These are phyloP conservation scores for Mechanitis mazaeus DNA, from an alignment of 2,888 invertebrate species.

Conservation along the genomic window DNA sequence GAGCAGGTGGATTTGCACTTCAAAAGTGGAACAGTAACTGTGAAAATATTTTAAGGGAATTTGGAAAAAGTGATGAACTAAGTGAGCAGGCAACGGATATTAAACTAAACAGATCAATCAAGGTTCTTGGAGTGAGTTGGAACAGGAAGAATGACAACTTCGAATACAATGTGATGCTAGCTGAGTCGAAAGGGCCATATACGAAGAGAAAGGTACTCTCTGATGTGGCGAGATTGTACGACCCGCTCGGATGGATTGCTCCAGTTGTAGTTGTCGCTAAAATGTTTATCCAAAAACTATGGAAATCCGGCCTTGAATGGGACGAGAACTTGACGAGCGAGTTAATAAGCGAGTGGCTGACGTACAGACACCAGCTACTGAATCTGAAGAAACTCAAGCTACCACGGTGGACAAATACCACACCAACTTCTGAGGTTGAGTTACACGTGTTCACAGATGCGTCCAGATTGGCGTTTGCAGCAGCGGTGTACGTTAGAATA, in stretches of 20 bases:
- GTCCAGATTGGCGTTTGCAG: constrained; percentile 27
- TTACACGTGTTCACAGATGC: constrained; percentile 30
- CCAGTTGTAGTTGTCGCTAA: constrained; percentile 27
- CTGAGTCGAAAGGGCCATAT: constrained; percentile 11
- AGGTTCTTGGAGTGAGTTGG: constrained; percentile 33
- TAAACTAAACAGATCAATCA: constrained; percentile 26
- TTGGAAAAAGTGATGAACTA: constrained; percentile 20
- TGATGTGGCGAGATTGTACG: constrained; percentile 31
- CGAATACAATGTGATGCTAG: constrained; percentile 25
- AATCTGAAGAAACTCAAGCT: constrained; percentile 17
- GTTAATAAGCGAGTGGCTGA: constrained; percentile 22
- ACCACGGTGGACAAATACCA: constrained; percentile 24
- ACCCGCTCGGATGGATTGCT: constrained; percentile 36
- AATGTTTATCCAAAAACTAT: constrained; percentile 30
- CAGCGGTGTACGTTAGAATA: constrained; percentile 26
- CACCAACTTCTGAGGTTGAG: constrained; percentile 11
- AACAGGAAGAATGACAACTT: constrained; percentile 29
- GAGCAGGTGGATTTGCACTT: constrained; percentile 29
- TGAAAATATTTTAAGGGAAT: constrained; percentile 9
- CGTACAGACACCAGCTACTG: constrained; percentile 15
- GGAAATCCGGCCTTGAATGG: constrained; percentile 26
- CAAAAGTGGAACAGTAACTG: constrained; percentile 37
- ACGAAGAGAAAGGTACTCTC: constrained; percentile 31
- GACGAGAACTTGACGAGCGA: constrained; percentile 22
- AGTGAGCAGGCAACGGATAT: constrained; percentile 12